Percentiles rank a stretch among this genome's conserved stretches.
Evolutionary conservation across 37 sponge, comb jelly and placozoan species (phyloP).

Genomic region (Amphimedon queenslandica): DNA sequence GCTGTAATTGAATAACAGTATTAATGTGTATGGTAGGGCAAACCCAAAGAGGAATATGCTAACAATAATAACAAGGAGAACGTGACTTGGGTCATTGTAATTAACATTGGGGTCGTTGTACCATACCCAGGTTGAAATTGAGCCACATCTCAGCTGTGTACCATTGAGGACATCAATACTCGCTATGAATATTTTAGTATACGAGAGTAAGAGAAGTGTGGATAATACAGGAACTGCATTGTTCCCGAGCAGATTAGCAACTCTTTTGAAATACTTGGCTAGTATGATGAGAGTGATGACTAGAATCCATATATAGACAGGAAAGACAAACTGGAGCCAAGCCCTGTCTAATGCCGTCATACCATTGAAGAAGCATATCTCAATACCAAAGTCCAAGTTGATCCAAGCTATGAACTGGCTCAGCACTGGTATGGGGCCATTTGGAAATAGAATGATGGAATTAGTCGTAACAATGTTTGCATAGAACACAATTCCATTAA

Average conservation of each 20-base stretch:
- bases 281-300: neutral
- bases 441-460: neutral
- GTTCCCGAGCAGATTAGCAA: neutral
- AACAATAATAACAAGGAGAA: conserved; percentile 1
- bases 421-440: conserved; percentile 4
- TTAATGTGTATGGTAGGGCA: conserved; percentile 20
- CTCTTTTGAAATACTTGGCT: neutral
- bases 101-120: conserved; percentile 9
- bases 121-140: conserved; percentile 8
- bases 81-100: conserved; percentile 6
- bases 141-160: neutral
- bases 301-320: conserved; percentile 10
- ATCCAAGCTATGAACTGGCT: conserved; percentile 25
- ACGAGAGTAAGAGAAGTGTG: conserved; percentile 33
- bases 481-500: conserved; percentile 29
- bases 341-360: conserved; percentile 13
- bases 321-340: conserved; percentile 36
- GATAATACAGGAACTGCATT: conserved; percentile 33
- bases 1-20: conserved; percentile 8
- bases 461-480: conserved; percentile 18
- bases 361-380: conserved; percentile 24
- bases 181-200: conserved; percentile 14
- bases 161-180: neutral
- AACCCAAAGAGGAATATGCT: neutral
- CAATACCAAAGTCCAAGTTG: conserved; percentile 38